phyloP scores from a whole-genome alignment of 2,797 vertebrate species.

The Protonibea diacanthus region DNA sequence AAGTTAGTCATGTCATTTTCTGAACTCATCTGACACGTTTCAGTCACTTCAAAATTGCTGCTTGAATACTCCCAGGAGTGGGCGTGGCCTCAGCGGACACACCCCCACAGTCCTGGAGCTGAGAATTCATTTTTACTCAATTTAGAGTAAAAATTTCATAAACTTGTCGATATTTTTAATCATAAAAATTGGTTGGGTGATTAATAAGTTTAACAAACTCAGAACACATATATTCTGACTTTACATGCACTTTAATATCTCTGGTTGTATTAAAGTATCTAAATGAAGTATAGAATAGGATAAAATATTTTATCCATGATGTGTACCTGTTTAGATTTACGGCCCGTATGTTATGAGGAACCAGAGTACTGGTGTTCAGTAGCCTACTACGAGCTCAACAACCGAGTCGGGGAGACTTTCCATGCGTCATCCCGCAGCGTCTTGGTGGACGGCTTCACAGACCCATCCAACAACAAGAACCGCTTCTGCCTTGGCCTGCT shows the following conservation, averaged over 20 bases:
- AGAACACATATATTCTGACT: no score
- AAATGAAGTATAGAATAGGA: not conserved
- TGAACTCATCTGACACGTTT: no score
- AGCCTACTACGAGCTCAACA: slow-evolving; percentile 98
- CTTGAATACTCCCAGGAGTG: no score
- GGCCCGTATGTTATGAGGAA: slow-evolving; percentile 97
- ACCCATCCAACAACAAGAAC: slow-evolving; percentile 97
- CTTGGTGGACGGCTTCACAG: slow-evolving; percentile 96
- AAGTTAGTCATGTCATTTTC: no score
- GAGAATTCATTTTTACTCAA: no score
- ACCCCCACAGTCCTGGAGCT: no score
- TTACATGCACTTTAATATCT: not conserved
- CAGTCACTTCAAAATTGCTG: no score
- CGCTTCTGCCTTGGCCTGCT: slow-evolving; percentile 97
- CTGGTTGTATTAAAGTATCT: not conserved
- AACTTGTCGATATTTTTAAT: no score
- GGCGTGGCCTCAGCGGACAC: no score
- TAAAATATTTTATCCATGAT: not conserved
- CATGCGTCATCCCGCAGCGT: slow-evolving; percentile 94
- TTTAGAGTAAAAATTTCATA: no score
- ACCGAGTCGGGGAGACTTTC: slow-evolving; percentile 96
- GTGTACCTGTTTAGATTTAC: slow-evolving; percentile 84
- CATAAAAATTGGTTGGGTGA: no score
- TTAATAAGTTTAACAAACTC: no score
- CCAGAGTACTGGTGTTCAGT: slow-evolving; percentile 98